phyloP scores from a whole-genome alignment of 1,140 invertebrate genomes.

The Helicoverpa zea region DNA sequence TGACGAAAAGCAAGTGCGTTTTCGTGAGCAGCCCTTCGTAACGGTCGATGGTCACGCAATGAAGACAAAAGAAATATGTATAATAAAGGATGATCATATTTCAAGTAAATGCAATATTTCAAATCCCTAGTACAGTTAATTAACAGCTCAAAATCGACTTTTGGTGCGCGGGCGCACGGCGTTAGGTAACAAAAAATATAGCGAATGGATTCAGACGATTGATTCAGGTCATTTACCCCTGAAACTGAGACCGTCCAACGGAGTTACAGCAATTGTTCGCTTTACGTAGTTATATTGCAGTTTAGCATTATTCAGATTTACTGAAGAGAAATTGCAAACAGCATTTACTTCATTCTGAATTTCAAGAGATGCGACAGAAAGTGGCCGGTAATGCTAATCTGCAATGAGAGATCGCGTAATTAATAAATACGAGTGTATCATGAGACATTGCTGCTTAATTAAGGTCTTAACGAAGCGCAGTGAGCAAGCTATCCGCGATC shows the following conservation, averaged over 20 bases:
- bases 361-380: conserved; percentile 1
- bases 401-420: conserved; percentile 15
- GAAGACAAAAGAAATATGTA: not conserved
- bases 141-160: conserved; percentile 51
- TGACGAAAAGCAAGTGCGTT: conserved; percentile 1
- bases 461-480: not conserved
- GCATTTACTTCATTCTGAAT: not conserved
- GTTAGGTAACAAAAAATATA: conserved; percentile 48
- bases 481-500: not conserved
- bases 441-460: conserved; percentile 3
- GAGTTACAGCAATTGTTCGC: conserved; percentile 62
- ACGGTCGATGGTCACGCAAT: conserved; percentile 13
- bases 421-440: conserved; percentile 5
- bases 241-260: conserved; percentile 61
- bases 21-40: not conserved
- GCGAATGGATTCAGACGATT: conserved; percentile 67
- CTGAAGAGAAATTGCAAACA: conserved; percentile 16
- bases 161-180: conserved; percentile 35
- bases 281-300: conserved; percentile 43
- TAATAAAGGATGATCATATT: conserved; percentile 1
- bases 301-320: conserved; percentile 32
- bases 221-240: conserved; percentile 74
- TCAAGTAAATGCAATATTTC: conserved; percentile 15
- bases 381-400: not conserved
- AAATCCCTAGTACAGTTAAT: conserved; percentile 25